phyloP scores from a whole-genome alignment of 2,888 invertebrate genomes.

The Xylophagus ater region DNA sequence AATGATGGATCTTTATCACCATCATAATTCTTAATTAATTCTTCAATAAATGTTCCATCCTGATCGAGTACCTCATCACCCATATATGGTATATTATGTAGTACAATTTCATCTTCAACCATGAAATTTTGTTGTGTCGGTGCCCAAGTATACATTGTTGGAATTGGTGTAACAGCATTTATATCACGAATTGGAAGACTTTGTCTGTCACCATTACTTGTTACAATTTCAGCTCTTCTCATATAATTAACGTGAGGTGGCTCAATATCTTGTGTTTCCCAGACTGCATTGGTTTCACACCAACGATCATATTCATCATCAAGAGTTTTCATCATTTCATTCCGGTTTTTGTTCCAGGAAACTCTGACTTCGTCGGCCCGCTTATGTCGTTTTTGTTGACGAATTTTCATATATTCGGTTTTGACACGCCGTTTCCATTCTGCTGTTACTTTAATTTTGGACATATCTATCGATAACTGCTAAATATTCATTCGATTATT shows the following conservation, averaged over 20 bases:
- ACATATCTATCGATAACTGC: too few species aligned
- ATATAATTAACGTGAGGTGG: conserved; percentile 74
- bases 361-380: conserved; percentile 85
- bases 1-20: conserved; percentile 88
- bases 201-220: conserved; percentile 62
- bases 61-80: conserved; percentile 94
- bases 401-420: conserved; percentile 77
- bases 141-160: conserved; percentile 97
- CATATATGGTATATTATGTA: conserved; percentile 99
- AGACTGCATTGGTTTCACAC: conserved; percentile 53
- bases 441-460: conserved; percentile 47
- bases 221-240: conserved; percentile 74
- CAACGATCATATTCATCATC: conserved; percentile 49
- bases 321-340: conserved; percentile 34
- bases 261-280: conserved; percentile 62
- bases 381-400: conserved; percentile 79
- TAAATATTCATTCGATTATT: too few species aligned
- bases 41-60: conserved; percentile 93
- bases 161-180: conserved; percentile 78
- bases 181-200: conserved; percentile 71
- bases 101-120: conserved; percentile 95
- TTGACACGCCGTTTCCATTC: conserved; percentile 90
- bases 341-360: conserved; percentile 72
- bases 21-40: conserved; percentile 94
- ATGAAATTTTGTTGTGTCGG: conserved; percentile 94